These are phyloP conservation scores for Paguma larvata DNA, from an alignment of 2,797 vertebrate genomes.

Conservation along the genomic window DNA sequence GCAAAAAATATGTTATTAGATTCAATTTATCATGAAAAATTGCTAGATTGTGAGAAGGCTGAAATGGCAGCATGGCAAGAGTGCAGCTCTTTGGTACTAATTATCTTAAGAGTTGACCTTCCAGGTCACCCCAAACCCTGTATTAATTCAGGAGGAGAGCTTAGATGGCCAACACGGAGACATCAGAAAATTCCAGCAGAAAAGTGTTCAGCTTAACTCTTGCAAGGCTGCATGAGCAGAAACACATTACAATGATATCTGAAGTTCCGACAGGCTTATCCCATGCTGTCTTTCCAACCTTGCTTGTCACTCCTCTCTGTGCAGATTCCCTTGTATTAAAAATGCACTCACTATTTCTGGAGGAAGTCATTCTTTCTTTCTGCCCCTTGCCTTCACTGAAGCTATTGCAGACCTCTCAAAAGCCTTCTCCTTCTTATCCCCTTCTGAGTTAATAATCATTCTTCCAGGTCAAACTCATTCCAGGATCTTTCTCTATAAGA, in stretches of 20 bases:
- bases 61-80: constrained; percentile 83
- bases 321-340: background rate
- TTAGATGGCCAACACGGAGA: constrained; percentile 66
- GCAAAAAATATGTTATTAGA: constrained; percentile 85
- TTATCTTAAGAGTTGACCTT: constrained; percentile 84
- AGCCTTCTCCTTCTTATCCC: background rate
- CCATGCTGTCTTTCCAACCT: background rate
- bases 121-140: constrained; percentile 78
- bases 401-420: background rate
- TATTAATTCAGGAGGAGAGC: constrained; percentile 81
- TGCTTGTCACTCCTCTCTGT: background rate
- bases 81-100: constrained; percentile 84
- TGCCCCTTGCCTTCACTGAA: background rate
- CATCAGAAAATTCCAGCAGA: constrained; percentile 67
- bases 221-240: constrained; percentile 36
- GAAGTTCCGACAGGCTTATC: background rate
- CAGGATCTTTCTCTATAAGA: background rate
- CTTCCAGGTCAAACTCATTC: background rate
- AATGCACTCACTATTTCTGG: background rate
- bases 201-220: constrained; percentile 77
- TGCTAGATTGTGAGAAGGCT: constrained; percentile 83
- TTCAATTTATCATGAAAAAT: constrained; percentile 87
- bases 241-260: background rate
- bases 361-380: background rate
- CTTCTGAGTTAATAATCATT: constrained; percentile 1